These are phyloP conservation scores for Drosophila lini DNA, from an alignment of 1,140 invertebrate species.

Conservation along the genomic window DNA sequence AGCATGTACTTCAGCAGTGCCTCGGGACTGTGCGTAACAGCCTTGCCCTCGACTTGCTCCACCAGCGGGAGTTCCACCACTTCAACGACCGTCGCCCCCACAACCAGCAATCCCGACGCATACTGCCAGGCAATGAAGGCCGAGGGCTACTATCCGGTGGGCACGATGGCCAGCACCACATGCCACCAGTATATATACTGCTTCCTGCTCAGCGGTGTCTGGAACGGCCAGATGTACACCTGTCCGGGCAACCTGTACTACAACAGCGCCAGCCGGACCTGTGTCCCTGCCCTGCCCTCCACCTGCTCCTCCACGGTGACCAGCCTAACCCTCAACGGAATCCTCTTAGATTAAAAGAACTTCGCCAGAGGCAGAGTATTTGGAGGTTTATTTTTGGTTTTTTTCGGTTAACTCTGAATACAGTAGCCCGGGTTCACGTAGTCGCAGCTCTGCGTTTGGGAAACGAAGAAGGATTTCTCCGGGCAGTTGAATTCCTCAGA, in stretches of 20 bases:
- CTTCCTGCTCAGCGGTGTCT: slow-evolving; percentile 40
- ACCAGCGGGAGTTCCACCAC: slow-evolving; percentile 12
- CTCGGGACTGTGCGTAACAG: slow-evolving; percentile 18
- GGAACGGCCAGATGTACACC: slow-evolving; percentile 59
- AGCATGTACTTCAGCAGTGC: slow-evolving; percentile 45
- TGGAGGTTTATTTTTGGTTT: slow-evolving; percentile 25
- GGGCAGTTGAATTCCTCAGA: slow-evolving; percentile 60
- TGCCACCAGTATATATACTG: slow-evolving; percentile 72
- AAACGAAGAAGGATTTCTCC: slow-evolving; percentile 47
- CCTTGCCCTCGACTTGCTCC: slow-evolving; percentile 33
- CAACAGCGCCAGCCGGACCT: slow-evolving; percentile 45
- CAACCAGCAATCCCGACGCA: slow-evolving; percentile 38
- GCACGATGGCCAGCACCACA: slow-evolving; percentile 59
- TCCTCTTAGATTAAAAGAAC: slow-evolving; percentile 35
- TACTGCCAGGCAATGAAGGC: slow-evolving; percentile 58
- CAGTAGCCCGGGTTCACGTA: slow-evolving; percentile 60
- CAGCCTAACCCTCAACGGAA: slow-evolving; percentile 52
- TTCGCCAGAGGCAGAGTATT: slow-evolving; percentile 6
- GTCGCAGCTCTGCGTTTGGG: slow-evolving; percentile 44
- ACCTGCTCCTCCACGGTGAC: slow-evolving; percentile 46
- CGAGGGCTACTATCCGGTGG: slow-evolving; percentile 50
- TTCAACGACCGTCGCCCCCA: slow-evolving; percentile 33
- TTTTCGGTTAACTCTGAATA: not conserved
- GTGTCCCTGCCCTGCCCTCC: slow-evolving; percentile 42
- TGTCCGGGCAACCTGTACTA: slow-evolving; percentile 59